phyloP scores from a whole-genome alignment of 2,797 vertebrate species.

The Schizothorax lantsangensis region DNA sequence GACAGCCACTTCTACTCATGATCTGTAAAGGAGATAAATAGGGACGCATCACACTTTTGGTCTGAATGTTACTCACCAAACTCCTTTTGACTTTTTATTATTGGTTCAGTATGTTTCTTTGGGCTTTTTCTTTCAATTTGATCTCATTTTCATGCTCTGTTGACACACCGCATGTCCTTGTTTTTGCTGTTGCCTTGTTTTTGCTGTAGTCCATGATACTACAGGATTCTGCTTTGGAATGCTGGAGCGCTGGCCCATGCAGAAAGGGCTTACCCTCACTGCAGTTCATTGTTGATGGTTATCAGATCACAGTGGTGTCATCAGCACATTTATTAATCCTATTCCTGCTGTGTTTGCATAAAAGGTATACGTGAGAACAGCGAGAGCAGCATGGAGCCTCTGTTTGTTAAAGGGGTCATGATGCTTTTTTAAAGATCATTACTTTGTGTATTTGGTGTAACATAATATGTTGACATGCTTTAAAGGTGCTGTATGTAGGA shows the following conservation, averaged over 20 bases:
- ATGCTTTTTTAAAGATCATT: no score
- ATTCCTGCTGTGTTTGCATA: neutral
- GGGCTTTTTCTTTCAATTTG: neutral
- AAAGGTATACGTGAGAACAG: neutral
- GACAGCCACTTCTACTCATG: neutral
- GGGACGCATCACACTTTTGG: no score
- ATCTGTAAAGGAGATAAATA: neutral
- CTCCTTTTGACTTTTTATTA: neutral
- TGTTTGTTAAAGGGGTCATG: neutral
- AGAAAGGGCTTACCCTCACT: slow-evolving; percentile 1
- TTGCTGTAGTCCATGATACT: neutral
- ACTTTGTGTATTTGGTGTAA: no score
- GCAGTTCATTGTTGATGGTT: slow-evolving; percentile 20
- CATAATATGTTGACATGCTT: no score
- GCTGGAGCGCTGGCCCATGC: neutral
- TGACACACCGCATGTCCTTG: neutral
- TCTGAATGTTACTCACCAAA: neutral
- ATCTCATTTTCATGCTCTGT: neutral
- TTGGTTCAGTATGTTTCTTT: neutral
- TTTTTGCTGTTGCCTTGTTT: slow-evolving; percentile 4
- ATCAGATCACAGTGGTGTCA: neutral
- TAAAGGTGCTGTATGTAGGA: no score
- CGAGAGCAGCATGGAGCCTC: neutral
- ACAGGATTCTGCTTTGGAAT: neutral
- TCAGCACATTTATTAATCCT: neutral